Percentiles rank a stretch among this genome's conserved stretches.
Conservation (phyloP, 2,113 vertebrate species). For the Gallinago undulata region DNA sequence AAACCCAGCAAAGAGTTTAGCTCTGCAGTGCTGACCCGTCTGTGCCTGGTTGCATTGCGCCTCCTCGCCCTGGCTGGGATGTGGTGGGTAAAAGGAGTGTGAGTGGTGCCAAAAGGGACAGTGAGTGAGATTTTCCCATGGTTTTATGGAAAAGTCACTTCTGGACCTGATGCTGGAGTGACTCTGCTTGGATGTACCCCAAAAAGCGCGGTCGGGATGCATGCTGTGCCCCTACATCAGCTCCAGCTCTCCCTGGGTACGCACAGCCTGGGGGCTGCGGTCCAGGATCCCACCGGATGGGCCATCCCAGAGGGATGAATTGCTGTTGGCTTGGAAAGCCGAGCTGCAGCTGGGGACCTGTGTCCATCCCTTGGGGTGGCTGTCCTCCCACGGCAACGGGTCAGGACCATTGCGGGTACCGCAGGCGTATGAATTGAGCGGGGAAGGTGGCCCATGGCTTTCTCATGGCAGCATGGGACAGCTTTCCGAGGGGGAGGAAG, state of each 20-base stretch:
- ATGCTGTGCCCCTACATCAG: accelerated
- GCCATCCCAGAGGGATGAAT: accelerated
- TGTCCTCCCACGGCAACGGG: accelerated
- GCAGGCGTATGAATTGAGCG: accelerated
- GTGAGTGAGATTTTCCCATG: accelerated
- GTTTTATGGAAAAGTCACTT: background rate
- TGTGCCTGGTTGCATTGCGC: accelerated
- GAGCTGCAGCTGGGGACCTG: background rate
- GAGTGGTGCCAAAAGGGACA: background rate
- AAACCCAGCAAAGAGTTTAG: background rate
- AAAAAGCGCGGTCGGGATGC: accelerated
- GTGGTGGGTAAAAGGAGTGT: background rate
- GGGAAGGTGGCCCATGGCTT: accelerated
- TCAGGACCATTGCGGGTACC: accelerated
- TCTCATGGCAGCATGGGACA: background rate
- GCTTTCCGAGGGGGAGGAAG: background rate
- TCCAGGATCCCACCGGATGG: background rate
- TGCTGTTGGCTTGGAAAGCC: background rate
- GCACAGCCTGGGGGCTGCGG: accelerated
- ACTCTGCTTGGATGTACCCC: background rate
- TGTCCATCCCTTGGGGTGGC: background rate
- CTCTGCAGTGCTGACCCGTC: accelerated
- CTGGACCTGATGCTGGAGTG: background rate
- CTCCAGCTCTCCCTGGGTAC: background rate
- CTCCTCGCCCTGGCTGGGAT: accelerated